Evolutionary conservation across 2,888 invertebrate species (phyloP), one percentile per base, ranked within the genome.

Genomic region (Cepaea hortensis): DNA sequence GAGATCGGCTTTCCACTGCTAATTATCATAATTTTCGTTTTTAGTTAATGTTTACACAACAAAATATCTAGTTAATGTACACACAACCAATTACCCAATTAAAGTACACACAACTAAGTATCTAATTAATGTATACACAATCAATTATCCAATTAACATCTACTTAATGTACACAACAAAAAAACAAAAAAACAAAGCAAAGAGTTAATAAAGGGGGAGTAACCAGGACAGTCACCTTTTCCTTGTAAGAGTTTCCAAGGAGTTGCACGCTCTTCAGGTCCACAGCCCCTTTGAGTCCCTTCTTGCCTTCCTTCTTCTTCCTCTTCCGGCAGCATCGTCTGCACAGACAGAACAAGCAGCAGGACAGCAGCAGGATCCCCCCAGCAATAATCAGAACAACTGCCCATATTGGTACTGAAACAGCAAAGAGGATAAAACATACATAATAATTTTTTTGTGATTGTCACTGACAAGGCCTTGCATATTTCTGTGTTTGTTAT

Each of bases 191-290:
- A 55, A 18, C 15, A 55, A 79, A 50, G 1, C 4, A 7, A 55
- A 50, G 55, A 83, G 79, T 62, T 11, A 46, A 55, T 3, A 80
- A 62, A 80, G 46, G 46, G 18, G 62, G 3, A 80, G 3, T 1
- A 15, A 9, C 35, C 18, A 77, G 73, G 35, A 35, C 48, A 20
- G 90, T 81, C 96, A 98, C 98, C 97, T 98, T 98, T 96, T 99
- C 98, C 95, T 99, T 99, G 96, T 98, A 98, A 89, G 98, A 97
- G 93, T 98, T 98, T 93, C 98, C 98, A 91, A 99, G 96, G 87
- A 99, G 96, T 95, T 98, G 98, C 94, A 99, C 98, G 95, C 98
- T 98, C 96, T 98, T 98, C 94, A 99, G 96, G 95, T 98, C 98
- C 92, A 98, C 98, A 55, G 93, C 93, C 55, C 94, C 94, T 87